Evolutionary conservation across 2,797 vertebrate species (phyloP).

Genomic region (Vultur gryphus): DNA sequence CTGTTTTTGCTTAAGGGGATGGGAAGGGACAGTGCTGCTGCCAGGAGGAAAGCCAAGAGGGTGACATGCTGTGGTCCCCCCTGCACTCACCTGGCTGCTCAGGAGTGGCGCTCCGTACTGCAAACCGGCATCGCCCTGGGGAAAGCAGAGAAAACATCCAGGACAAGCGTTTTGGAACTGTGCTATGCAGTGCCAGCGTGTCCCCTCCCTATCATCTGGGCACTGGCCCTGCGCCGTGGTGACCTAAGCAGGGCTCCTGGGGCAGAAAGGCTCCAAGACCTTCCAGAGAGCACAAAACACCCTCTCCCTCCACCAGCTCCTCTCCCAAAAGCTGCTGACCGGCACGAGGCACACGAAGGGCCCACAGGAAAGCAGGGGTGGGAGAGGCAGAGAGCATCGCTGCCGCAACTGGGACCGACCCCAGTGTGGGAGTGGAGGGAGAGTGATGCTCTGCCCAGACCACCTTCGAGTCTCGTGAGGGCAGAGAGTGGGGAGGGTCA

Average conservation of each 20-base stretch:
- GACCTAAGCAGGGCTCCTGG: not conserved
- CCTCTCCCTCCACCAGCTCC: not conserved
- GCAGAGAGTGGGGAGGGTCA: not conserved
- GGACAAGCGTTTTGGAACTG: not conserved
- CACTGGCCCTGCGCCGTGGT: accelerated
- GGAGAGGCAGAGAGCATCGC: not conserved
- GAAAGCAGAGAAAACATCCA: not conserved
- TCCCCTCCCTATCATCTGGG: not conserved
- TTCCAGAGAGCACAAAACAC: not conserved
- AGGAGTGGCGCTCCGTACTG: constrained; percentile 47
- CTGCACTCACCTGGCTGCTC: constrained; percentile 64
- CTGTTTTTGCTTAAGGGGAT: not conserved
- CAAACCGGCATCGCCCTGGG: constrained; percentile 30
- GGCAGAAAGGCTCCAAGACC: not conserved
- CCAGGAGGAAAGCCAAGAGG: not conserved
- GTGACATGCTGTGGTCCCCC: not conserved
- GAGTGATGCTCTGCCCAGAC: not conserved
- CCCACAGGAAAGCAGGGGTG: not conserved
- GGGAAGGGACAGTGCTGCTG: not conserved
- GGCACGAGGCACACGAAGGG: not conserved
- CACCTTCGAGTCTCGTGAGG: not conserved
- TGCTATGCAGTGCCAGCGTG: not conserved
- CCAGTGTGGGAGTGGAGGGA: not conserved
- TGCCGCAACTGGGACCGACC: not conserved
- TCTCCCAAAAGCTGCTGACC: not conserved